Evolutionary conservation across 1,140 invertebrate genomes (phyloP).

Genomic region (Reticulitermes speratus): DNA sequence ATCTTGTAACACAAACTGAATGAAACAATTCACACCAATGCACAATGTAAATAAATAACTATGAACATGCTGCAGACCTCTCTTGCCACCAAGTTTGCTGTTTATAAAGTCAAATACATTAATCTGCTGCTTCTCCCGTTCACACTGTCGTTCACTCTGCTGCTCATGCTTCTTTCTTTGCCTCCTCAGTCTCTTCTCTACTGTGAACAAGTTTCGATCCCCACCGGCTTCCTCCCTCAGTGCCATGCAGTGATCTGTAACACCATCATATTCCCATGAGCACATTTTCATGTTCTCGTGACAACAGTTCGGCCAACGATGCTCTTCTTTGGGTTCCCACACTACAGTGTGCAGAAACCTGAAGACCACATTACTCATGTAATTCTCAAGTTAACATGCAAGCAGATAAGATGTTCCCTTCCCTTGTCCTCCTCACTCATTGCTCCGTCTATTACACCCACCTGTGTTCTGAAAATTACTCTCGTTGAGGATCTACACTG

Average conservation of each 20-base stretch:
- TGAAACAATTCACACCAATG: too few relatives aligned
- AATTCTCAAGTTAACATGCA: too few relatives aligned
- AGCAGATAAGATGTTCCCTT: too few relatives aligned
- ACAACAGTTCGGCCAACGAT: not conserved
- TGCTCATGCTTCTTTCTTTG: slow-evolving; percentile 64
- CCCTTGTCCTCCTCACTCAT: too few relatives aligned
- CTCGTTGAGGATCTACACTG: too few relatives aligned
- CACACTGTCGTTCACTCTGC: slow-evolving; percentile 60
- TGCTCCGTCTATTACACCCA: too few relatives aligned
- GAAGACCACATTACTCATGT: too few relatives aligned
- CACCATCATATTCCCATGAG: not conserved
- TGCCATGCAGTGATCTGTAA: slow-evolving; percentile 71
- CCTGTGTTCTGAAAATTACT: too few relatives aligned
- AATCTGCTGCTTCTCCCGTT: slow-evolving; percentile 55
- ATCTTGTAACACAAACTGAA: too few relatives aligned
- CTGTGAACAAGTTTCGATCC: slow-evolving; percentile 67
- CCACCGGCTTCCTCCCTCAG: slow-evolving; percentile 68
- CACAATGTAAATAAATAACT: too few relatives aligned
- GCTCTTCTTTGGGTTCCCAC: too few relatives aligned
- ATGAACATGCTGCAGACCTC: not conserved
- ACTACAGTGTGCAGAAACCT: too few relatives aligned
- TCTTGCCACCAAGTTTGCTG: slow-evolving; percentile 53
- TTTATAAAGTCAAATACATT: slow-evolving; percentile 85
- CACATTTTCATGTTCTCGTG: not conserved
- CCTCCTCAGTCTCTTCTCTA: slow-evolving; percentile 65